Percentiles rank a stretch among this genome's conserved stretches.
Conservation (phyloP, 2,888 invertebrate species). For the Hydrotaea diabolus region DNA sequence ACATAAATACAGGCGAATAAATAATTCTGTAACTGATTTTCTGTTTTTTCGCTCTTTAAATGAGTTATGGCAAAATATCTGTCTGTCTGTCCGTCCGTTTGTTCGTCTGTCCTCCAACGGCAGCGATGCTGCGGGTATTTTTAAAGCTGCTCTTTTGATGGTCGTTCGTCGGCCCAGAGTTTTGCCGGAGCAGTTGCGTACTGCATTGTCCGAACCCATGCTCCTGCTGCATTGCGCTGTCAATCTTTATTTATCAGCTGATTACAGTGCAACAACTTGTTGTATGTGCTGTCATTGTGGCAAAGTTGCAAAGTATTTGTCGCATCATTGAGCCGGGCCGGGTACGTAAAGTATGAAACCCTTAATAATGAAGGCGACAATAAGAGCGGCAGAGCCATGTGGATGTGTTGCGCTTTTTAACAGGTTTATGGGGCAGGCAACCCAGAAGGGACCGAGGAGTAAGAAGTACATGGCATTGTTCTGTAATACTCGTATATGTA, state of each 20-base stretch:
- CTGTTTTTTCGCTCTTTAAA: too few relatives aligned
- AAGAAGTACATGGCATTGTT: constrained; percentile 19
- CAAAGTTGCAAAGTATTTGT: constrained; percentile 50
- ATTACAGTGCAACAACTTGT: constrained; percentile 33
- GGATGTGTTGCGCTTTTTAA: constrained; percentile 43
- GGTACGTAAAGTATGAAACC: constrained; percentile 47
- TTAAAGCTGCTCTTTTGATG: constrained; percentile 25
- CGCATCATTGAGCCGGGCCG: constrained; percentile 46
- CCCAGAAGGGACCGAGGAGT: neutral
- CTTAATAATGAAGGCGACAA: too few relatives aligned
- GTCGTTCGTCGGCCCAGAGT: too few relatives aligned
- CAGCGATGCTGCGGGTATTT: constrained; percentile 43
- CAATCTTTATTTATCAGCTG: constrained; percentile 66
- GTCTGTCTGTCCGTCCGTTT: neutral
- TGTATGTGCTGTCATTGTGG: constrained; percentile 19
- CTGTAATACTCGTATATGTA: neutral
- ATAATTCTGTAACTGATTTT: constrained; percentile 5
- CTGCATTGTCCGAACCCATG: constrained; percentile 18
- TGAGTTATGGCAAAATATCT: neutral
- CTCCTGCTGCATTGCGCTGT: constrained; percentile 54
- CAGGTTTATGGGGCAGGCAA: constrained; percentile 41
- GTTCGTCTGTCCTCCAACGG: constrained; percentile 16
- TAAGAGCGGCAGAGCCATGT: constrained; percentile 21
- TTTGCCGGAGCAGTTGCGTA: constrained; percentile 8
- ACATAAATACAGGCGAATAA: constrained; percentile 1